Base-by-base conservation (phyloP, 2,797 vertebrate genomes). In the Sylvia borin region DNA sequence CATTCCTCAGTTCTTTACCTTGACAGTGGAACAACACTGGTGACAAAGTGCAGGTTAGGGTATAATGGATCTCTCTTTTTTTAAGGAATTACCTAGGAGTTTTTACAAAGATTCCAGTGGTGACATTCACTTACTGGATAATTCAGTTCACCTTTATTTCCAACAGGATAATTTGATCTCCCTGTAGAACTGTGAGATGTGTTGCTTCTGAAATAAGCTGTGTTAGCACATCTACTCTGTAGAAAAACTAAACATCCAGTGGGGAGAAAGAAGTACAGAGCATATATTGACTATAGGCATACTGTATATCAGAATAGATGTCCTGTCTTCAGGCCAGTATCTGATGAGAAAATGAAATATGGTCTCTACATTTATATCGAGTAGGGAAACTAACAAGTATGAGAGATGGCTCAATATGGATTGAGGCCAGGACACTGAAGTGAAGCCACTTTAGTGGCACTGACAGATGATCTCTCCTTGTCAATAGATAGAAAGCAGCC, bases 11-110 rank as follows among this genome's bases (percentile, higher is more conserved):
- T 86, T 85, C 90, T 94, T 96, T 95, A 95, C 93, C 62, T 92
- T 97, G 97, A 97, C 96, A 97, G 73, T 96, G 96, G 93, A 98
- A 97, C 94, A 97, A 98, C 96, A 97, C 42, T 58, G 50, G 84
- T 97, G 97, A 97, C 93, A 97, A 96, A 98, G 83, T 96, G 87
- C 96, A 98, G 97, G 95, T 97, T 95, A 95, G 82, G 55, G 43
- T 61, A 72, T 96, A 97, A 97, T 94, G 95, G 94, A 86, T 70
- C 77, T 96, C 79, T 74, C 73, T 85, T 67, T 95, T 96, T 90
- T 75, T 32, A 90, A 91, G 64, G 92, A 96, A 94, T 97, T 96
- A 91, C 87, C 87, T 87, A 96, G 84, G 58, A 91, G 66, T 57
- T 53, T 47, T 95, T 82, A 88, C 54, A 80, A 86, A 92, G 62